Evolutionary conservation across 2,113 vertebrate genomes (phyloP).

Genomic region (Serinus canaria): DNA sequence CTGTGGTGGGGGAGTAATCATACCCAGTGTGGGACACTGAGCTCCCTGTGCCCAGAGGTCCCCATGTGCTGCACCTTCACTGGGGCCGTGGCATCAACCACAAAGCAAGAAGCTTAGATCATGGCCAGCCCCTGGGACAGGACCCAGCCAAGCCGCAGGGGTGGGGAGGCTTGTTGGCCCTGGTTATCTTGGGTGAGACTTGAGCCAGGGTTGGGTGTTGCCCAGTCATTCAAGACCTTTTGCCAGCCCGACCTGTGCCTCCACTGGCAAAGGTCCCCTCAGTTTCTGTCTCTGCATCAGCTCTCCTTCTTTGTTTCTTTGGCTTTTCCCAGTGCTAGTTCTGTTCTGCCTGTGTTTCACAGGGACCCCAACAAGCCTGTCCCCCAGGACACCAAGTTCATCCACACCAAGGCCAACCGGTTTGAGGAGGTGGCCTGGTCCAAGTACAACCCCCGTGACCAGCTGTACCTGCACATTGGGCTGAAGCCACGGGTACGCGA

Average conservation of each 20-base stretch:
- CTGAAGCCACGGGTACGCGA: slow-evolving; percentile 96
- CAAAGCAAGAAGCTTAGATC: neutral
- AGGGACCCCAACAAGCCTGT: slow-evolving; percentile 99
- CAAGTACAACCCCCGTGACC: slow-evolving; percentile 98
- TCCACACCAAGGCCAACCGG: slow-evolving; percentile 98
- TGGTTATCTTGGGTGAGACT: neutral
- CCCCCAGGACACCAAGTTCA: slow-evolving; percentile 99
- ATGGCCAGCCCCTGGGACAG: neutral
- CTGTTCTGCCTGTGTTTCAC: neutral
- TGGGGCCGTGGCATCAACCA: neutral
- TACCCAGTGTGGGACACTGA: neutral
- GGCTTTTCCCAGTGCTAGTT: neutral
- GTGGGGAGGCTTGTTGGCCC: neutral
- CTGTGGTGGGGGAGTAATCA: neutral
- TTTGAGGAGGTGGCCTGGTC: slow-evolving; percentile 99
- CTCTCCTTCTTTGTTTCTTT: neutral
- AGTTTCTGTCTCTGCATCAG: neutral
- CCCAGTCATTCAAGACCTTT: neutral
- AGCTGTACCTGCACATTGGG: slow-evolving; percentile 97
- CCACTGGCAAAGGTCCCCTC: neutral
- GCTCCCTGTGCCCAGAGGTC: neutral
- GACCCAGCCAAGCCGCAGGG: fast-evolving
- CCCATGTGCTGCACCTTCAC: neutral
- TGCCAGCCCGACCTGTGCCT: neutral
- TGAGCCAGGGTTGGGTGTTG: neutral